Evolutionary conservation across 2,888 invertebrate species (phyloP), one percentile per base, ranked within the genome.

Genomic region (Trypoxylon attenuatum): DNA sequence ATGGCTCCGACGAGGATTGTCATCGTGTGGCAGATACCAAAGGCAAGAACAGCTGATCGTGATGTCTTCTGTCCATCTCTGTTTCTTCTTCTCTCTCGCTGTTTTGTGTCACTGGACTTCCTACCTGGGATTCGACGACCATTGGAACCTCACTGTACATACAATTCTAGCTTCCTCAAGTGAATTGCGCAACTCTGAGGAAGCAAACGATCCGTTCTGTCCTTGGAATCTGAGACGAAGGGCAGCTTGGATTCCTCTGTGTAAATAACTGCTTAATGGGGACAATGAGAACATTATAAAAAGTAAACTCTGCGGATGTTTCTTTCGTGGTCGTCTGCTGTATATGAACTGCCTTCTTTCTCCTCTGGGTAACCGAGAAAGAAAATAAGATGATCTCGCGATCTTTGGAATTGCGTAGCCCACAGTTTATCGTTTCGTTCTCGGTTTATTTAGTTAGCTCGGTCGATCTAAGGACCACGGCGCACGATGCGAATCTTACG

Each of bases 1-100:
- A 88, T 58, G 87, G 87, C n/a, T 90, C 90, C 71, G 93, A 93
- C 75, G 93, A 93, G 87, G 46, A 42, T 5, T 82, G 83, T 57
- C 43, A 38, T 25, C 10, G 25, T 3, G 8, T 8, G 22, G n/a
- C 55, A 78, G 75, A 77, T 75, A 78, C 54, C 59, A 13, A 66
- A 39, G 25, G n/a, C 22, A 10, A n/a, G 6, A 25, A 1, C 15
- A n/a, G 2, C 18, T 16, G 1, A 3, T 21, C 21, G 22, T 10
- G 15, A 25, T 13, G 2, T n/a, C n/a, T n/a, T n/a, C n/a, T n/a
- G n/a, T n/a, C n/a, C n/a, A n/a, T n/a, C n/a, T n/a, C n/a, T n/a
- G n/a, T n/a, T n/a, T n/a, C n/a, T n/a, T n/a, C n/a, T n/a, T n/a
- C n/a, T n/a, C n/a, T n/a, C n/a, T n/a, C n/a, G n/a, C n/a, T n/a